A percentile compares a stretch with the other conserved stretches of the same genome.
Evolutionary conservation across 2,797 vertebrate genomes (phyloP).

Genomic region (Zenarchopterus dispar): DNA sequence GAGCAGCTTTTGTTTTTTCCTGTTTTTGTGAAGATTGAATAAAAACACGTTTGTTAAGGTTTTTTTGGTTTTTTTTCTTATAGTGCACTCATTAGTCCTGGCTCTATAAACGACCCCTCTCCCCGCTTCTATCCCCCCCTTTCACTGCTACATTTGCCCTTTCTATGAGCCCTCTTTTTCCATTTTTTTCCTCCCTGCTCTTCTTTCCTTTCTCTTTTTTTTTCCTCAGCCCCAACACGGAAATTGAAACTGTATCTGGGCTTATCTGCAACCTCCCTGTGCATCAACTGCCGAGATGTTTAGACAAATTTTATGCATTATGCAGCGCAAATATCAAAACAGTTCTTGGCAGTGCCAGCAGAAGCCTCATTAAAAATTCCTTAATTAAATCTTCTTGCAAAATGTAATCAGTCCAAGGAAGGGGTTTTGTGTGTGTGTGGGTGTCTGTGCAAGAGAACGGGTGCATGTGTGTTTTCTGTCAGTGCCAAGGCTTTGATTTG

Average conservation of each 20-base stretch:
- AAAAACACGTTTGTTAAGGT: slow-evolving; percentile 74
- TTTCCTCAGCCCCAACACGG: slow-evolving; percentile 83
- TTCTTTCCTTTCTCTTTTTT: slow-evolving; percentile 68
- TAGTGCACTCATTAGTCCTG: slow-evolving; percentile 78
- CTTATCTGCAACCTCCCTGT: slow-evolving; percentile 88
- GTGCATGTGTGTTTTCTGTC: slow-evolving; percentile 73
- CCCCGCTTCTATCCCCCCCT: slow-evolving; percentile 58
- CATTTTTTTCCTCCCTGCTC: slow-evolving; percentile 72
- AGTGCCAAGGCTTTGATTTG: slow-evolving; percentile 89
- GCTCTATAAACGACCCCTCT: slow-evolving; percentile 71
- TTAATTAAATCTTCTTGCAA: slow-evolving; percentile 93
- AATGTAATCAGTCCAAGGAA: slow-evolving; percentile 92
- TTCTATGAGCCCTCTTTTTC: slow-evolving; percentile 85
- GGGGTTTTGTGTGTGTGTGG: slow-evolving; percentile 79
- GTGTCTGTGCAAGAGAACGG: slow-evolving; percentile 39
- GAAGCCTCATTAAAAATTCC: slow-evolving; percentile 93
- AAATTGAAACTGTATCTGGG: slow-evolving; percentile 91
- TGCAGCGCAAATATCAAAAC: slow-evolving; percentile 92
- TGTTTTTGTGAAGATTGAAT: slow-evolving; percentile 44
- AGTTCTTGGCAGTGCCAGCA: slow-evolving; percentile 91
- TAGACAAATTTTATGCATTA: slow-evolving; percentile 93
- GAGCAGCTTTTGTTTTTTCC: slow-evolving; percentile 63
- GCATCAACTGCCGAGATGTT: slow-evolving; percentile 91
- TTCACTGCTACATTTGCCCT: slow-evolving; percentile 81
- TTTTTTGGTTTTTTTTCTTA: slow-evolving; percentile 69